Evolutionary conservation across 2,888 invertebrate genomes (phyloP), one percentile per base, ranked within the genome.

Genomic region (Ethmia dodecea): DNA sequence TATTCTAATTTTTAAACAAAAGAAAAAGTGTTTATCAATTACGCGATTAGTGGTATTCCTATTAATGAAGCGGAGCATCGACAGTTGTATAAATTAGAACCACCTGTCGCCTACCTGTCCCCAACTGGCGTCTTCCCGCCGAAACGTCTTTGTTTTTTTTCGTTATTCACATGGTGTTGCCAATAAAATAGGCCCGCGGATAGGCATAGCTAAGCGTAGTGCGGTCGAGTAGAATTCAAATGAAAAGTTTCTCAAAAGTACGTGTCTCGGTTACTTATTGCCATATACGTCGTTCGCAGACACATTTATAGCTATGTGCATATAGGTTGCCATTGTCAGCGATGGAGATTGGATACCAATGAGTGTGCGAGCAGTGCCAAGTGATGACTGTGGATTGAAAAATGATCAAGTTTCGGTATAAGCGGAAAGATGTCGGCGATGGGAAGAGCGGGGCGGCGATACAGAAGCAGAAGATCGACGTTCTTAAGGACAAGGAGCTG

Each of bases 331-430:
- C 64, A 74, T 78, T 77, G 76, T 62, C 45, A 47, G 18, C 33
- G 13, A 61, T 60, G 54, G 54, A 49, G 43, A 52, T 37, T 41
- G 45, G 34, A 46, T 49, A 55, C 52, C 55, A 64, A 59, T 56
- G 50, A 52, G 52, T 45, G 39, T 50, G 47, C 38, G 48, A 38
- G 48, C 43, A 36, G 49, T 46, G 60, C n/a, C 11, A 40, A 59
- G 68, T 60, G 52, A n/a, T n/a, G n/a, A n/a, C n/a, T n/a, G n/a
- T n/a, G n/a, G n/a, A n/a, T n/a, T n/a, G n/a, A n/a, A 80, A 74
- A 67, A 90, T 90, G 90, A 90, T 90, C 47, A 90, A 90, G 76
- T 90, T 90, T 78, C 88, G 90, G 44, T 90, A 90, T 52, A 90
- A 90, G 58, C 88, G 89, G 46, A 90, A 90, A 67, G 90, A 90